Evolutionary conservation across 2,888 invertebrate species (phyloP).

Genomic region (Drosophila fungiperda): DNA sequence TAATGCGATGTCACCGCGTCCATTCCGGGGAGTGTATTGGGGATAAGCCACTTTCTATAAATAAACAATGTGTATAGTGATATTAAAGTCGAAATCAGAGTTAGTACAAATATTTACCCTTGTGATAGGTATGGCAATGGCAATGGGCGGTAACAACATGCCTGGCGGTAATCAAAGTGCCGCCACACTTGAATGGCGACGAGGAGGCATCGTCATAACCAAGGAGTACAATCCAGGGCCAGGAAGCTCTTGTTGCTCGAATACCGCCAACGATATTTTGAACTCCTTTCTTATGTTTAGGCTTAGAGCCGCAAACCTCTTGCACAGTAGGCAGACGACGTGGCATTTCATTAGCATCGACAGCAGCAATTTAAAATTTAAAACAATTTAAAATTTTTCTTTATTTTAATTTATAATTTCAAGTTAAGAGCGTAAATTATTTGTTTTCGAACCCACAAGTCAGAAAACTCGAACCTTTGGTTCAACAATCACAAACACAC

Average conservation of each 20-base stretch:
- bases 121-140: no score
- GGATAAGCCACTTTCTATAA: slow-evolving; percentile 73
- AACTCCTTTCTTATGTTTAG: slow-evolving; percentile 69
- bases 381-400: background rate
- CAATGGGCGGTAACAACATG: slow-evolving; percentile 89
- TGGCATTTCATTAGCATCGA: slow-evolving; percentile 64
- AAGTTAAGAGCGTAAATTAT: no score
- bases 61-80: slow-evolving; percentile 23
- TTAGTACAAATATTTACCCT: no score
- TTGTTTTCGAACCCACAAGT: background rate
- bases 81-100: no score
- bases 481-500: background rate
- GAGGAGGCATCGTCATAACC: slow-evolving; percentile 87
- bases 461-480: slow-evolving; percentile 25
- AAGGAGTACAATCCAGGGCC: slow-evolving; percentile 92
- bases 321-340: slow-evolving; percentile 81
- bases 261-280: slow-evolving; percentile 87
- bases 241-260: slow-evolving; percentile 89
- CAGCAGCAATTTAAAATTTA: background rate
- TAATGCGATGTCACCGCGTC: slow-evolving; percentile 92
- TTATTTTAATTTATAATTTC: background rate
- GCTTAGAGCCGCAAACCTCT: slow-evolving; percentile 88
- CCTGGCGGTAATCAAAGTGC: slow-evolving; percentile 84
- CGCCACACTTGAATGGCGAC: slow-evolving; percentile 85
- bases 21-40: slow-evolving; percentile 83